Base-by-base conservation (phyloP, 2,113 vertebrate species). In the Alces alces region DNA sequence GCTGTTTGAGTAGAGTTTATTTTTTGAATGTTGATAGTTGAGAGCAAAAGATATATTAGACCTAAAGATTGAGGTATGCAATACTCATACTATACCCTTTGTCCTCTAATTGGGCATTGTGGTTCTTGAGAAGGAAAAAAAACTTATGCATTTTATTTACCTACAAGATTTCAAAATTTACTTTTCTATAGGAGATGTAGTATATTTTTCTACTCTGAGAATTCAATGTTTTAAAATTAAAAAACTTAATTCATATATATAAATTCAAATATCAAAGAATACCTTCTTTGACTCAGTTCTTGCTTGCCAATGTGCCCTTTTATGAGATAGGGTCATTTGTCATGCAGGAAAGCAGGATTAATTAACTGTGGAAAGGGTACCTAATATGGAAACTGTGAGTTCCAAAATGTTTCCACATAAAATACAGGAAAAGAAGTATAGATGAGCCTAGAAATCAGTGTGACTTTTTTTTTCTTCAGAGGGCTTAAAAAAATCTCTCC, bases 321-420 rank as follows among this genome's bases (percentile, higher is more conserved):
- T 97, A 95, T 96, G 91, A 98, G 98, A 99, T 98, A 97, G 97
- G 96, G 96, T 95, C 97, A 98, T 99, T 98, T 98, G 97, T 99
- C 98, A 98, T 98, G 84, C 61, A 33, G 98, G 98, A 97, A 96
- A 98, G 97, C 96, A 98, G 97, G 97, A 98, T 98, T 99, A 99
- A 98, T 98, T 99, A 99, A 98, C 98, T 98, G 97, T 97, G 98
- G 98, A 99, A 99, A 99, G 98, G 85, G 76, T 98, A 98, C 98
- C 97, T 98, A 97, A 96, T 92, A 92, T 98, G 98, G 98, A 99
- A 99, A 98, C 88, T 98, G 92, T 98, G 98, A 98, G 97, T 95
- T 98, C 86, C 98, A 96, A 97, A 97, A 97, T 93, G 95, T 98
- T 99, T 98, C 98, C 98, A 98, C 92, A 98, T 98, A 98, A 98